A percentile compares a stretch with the other conserved stretches of the same genome.
Evolutionary conservation across 2,888 invertebrate genomes (phyloP).

Genomic region (Pegoplata infirma): DNA sequence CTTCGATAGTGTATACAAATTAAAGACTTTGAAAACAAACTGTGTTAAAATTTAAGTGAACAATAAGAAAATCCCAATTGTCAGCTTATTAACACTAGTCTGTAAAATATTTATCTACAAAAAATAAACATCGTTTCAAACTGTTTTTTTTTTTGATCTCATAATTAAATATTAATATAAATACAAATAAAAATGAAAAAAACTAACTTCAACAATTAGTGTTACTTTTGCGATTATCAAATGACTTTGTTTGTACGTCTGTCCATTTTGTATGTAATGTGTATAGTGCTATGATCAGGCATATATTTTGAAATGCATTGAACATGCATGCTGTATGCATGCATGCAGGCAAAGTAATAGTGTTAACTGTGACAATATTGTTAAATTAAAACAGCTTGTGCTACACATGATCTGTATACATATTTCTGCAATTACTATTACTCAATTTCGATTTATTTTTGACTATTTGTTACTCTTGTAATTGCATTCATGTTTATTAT

Average conservation of each 20-base stretch:
- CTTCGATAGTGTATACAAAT: neutral
- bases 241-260: neutral
- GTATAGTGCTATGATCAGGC: neutral
- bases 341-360: no score
- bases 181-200: neutral
- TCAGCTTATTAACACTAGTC: no score
- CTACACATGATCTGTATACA: no score
- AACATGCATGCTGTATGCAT: slow-evolving; percentile 17
- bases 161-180: slow-evolving; percentile 1
- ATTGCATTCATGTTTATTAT: neutral
- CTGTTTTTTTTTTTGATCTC: slow-evolving; percentile 4
- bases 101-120: no score
- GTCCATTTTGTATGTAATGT: neutral
- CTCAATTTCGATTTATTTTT: no score
- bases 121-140: no score
- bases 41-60: neutral
- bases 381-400: slow-evolving; percentile 14
- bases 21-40: slow-evolving; percentile 16
- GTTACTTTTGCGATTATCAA: neutral
- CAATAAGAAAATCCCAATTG: no score
- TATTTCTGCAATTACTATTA: no score
- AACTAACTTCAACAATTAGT: slow-evolving; percentile 6
- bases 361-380: neutral
- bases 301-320: neutral
- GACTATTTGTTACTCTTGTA: neutral